phyloP scores from a whole-genome alignment of 2,113 vertebrate species.

The Chaetorhynchus papuensis region DNA sequence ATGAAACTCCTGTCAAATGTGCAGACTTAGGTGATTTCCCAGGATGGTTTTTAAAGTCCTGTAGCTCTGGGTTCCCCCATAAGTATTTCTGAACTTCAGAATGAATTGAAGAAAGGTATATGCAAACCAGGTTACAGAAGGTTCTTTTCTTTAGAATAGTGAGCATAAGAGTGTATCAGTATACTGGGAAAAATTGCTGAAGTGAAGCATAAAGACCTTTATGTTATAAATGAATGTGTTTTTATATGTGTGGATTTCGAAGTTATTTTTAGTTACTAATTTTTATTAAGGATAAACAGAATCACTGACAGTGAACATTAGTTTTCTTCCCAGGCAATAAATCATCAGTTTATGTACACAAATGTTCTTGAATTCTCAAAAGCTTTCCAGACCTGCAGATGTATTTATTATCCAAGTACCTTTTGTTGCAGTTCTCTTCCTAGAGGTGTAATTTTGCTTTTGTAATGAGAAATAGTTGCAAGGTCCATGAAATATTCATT shows the following conservation, averaged over 20 bases:
- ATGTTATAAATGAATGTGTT: background rate
- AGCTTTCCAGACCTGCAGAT: background rate
- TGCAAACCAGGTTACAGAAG: background rate
- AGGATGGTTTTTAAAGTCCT: background rate
- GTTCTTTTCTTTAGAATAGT: background rate
- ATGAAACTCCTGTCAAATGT: background rate
- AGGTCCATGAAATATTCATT: background rate
- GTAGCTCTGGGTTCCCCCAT: background rate
- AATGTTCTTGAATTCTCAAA: conserved; percentile 38
- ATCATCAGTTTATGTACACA: conserved; percentile 40
- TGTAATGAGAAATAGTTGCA: conserved; percentile 34
- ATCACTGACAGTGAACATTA: conserved; percentile 33
- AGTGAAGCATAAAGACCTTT: background rate
- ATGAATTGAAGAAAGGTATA: background rate
- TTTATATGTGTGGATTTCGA: background rate
- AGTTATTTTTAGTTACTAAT: conserved; percentile 34
- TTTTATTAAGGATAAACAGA: conserved; percentile 47
- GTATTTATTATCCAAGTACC: conserved; percentile 15
- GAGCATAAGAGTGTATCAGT: background rate
- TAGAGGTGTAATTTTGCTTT: conserved; percentile 22
- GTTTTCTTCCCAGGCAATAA: conserved; percentile 47
- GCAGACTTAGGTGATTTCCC: background rate
- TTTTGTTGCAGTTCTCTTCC: conserved; percentile 9
- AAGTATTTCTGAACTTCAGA: background rate
- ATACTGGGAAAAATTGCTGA: background rate